Evolutionary conservation across 1,140 invertebrate species (phyloP), one percentile per base, ranked within the genome.

Genomic region (Myzus persicae): DNA sequence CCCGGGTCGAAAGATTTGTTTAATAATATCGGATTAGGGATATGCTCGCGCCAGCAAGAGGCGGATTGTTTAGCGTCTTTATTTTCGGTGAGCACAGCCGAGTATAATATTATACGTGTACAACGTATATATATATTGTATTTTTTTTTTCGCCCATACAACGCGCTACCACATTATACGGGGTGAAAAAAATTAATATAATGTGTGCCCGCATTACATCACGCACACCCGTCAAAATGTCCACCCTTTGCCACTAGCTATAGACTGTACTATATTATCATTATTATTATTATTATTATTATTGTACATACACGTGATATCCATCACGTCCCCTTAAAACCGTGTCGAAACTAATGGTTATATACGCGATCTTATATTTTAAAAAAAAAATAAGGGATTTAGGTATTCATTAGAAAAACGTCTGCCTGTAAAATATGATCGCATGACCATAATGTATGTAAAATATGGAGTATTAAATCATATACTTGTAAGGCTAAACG

Each of bases 211-310:
- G 91, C 91, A 92, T 92, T 92, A 92, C 91, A 92, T 92, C 91
- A 92, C 91, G 76, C 91, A 92, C 91, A 92, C 91, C 91, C 91
- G 91, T 92, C 67, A 82, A 31, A 48, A 92, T 92, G 38, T 92
- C n/a, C 91, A 84, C 91, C 91, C 91, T 82, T 46, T 38, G 46
- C 44, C 40, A 42, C 51, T 22, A 48, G 59, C 90, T 76, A n/a
- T 67, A 38, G n/a, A 36, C 36, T 85, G 44, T 85, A 85, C 26
- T n/a, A 48, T 92, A 48, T 38, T 92, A 76, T 76, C n/a, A 59
- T 51, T 59, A 90, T 42, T 40, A 40, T 40, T 26, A 81, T 91
- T 46, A 81, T 76, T 24, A 54, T 67, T 59, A 90, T 90, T 59
- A 90, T 90, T 90, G 36, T 11, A n/a, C n/a, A 82, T 40, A 51